Conservation (phyloP, 2,113 vertebrate species). For the Rhinoderma darwinii region DNA sequence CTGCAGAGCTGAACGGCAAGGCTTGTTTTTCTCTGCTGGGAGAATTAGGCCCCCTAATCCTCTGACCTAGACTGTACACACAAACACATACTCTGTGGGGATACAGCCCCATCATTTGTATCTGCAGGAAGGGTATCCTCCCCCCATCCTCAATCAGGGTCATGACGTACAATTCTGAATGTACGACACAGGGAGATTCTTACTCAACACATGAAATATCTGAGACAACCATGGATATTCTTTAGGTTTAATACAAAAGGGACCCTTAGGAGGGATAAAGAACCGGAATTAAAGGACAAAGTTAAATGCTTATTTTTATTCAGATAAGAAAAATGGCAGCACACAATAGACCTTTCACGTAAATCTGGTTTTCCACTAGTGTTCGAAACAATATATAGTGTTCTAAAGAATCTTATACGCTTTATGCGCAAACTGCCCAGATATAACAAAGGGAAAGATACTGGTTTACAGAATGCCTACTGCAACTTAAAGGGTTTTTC, state of each 20-base stretch:
- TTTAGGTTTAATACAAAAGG: constrained; percentile 2
- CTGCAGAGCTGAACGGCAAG: background rate
- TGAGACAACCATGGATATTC: constrained; percentile 26
- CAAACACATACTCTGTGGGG: constrained; percentile 28
- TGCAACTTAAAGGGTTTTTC: background rate
- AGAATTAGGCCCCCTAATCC: constrained; percentile 46
- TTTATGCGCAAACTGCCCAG: background rate
- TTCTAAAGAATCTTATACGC: background rate
- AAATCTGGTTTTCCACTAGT: background rate
- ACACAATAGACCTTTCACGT: background rate
- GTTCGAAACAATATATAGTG: background rate
- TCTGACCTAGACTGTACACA: constrained; percentile 9
- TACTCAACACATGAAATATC: background rate
- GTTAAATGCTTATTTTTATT: too few species aligned
- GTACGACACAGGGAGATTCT: background rate
- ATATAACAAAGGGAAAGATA: too few species aligned
- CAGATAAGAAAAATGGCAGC: background rate
- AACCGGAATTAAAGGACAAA: background rate
- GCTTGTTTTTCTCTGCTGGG: constrained; percentile 28
- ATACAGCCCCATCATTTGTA: background rate
- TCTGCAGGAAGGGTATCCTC: constrained; percentile 18
- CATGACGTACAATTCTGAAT: background rate
- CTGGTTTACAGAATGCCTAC: background rate
- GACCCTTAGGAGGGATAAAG: background rate
- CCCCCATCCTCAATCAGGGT: background rate